These are phyloP conservation scores for Xiphophorus birchmanni DNA, from an alignment of 2,797 vertebrate genomes.

Conservation along the genomic window DNA sequence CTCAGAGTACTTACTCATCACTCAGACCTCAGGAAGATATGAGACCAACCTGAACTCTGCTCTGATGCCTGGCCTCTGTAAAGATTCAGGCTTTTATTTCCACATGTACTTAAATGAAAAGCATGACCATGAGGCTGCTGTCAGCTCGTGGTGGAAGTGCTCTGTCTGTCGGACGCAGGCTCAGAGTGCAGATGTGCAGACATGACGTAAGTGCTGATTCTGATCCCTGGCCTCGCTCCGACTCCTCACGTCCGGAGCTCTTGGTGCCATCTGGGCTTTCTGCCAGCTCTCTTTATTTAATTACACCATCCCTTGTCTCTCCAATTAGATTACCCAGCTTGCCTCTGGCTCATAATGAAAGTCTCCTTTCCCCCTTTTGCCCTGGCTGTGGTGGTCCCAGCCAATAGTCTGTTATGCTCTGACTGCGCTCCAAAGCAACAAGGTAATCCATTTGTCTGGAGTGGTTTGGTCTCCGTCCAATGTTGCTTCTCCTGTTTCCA, in stretches of 20 bases:
- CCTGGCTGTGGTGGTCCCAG: conserved; percentile 19
- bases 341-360: conserved; percentile 54
- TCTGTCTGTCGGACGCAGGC: background rate
- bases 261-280: conserved; percentile 14
- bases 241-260: conserved; percentile 9
- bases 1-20: background rate
- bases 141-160: background rate
- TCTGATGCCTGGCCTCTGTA: background rate
- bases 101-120: background rate
- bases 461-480: conserved; percentile 40
- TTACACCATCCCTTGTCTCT: conserved; percentile 61
- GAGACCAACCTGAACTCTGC: background rate
- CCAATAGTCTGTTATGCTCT: conserved; percentile 40
- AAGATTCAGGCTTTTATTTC: background rate
- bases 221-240: conserved; percentile 11
- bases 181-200: conserved; percentile 17
- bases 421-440: conserved; percentile 35
- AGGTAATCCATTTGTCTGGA: conserved; percentile 54
- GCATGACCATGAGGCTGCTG: background rate
- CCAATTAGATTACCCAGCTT: conserved; percentile 64
- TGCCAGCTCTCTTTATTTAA: conserved; percentile 49
- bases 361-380: conserved; percentile 32
- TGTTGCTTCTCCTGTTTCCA: background rate
- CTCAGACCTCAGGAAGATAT: too few relatives aligned
- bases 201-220: background rate